Evolutionary conservation across 2,888 invertebrate genomes (phyloP).

Genomic region (Dicyrtoma fusca): DNA sequence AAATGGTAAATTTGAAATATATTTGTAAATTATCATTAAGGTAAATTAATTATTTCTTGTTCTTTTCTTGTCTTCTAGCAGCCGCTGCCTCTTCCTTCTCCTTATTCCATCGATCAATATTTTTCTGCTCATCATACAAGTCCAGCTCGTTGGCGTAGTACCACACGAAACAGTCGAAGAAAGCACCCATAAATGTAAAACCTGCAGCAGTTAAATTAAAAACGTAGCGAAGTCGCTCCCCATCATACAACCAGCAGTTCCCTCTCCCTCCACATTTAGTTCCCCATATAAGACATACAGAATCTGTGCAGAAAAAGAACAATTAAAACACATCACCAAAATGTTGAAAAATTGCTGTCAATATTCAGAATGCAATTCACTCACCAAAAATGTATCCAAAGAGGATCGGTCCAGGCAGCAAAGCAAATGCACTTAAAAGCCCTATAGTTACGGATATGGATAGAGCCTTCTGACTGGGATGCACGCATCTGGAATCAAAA

Average conservation of each 20-base stretch:
- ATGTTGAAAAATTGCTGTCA: not conserved
- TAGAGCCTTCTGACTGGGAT: constrained; percentile 67
- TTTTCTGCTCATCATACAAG: constrained; percentile 63
- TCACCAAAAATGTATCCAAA: constrained; percentile 71
- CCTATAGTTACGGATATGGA: constrained; percentile 68
- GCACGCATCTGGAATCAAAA: constrained; percentile 66
- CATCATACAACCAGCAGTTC: constrained; percentile 52
- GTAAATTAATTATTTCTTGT: too few relatives aligned
- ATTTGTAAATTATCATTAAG: too few relatives aligned
- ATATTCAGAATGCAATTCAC: constrained; percentile 37
- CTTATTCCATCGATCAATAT: constrained; percentile 51
- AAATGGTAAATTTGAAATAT: too few relatives aligned
- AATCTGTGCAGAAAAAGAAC: constrained; percentile 39
- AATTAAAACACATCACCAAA: too few relatives aligned
- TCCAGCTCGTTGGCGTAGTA: constrained; percentile 66
- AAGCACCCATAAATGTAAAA: constrained; percentile 65
- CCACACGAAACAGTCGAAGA: constrained; percentile 68
- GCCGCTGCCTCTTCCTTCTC: constrained; percentile 9
- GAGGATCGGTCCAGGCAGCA: constrained; percentile 72
- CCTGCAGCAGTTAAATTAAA: constrained; percentile 58
- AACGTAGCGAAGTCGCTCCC: constrained; percentile 46
- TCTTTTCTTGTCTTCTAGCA: not conserved
- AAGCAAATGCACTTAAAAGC: constrained; percentile 67
- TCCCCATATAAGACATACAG: constrained; percentile 48
- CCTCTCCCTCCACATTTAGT: constrained; percentile 48